These are phyloP conservation scores for Synergus itoensis DNA, from an alignment of 2,888 invertebrate species.

Conservation along the genomic window DNA sequence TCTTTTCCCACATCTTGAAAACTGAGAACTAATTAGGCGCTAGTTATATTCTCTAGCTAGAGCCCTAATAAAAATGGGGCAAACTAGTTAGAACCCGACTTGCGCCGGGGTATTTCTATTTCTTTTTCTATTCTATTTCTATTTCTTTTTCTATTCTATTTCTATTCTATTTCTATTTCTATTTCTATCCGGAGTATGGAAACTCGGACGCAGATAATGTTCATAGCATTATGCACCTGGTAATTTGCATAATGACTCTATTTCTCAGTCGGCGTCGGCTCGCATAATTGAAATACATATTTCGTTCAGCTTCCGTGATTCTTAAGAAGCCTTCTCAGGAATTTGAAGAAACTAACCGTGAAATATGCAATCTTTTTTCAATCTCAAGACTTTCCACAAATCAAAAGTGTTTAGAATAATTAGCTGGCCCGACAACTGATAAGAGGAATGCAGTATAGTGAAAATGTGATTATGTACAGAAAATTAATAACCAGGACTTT, in stretches of 20 bases:
- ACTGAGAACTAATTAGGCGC: too few species aligned
- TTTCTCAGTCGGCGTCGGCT: constrained; percentile 48
- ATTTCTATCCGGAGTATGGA: neutral
- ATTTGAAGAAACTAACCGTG: constrained; percentile 2
- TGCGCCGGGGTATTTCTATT: too few species aligned
- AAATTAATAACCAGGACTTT: neutral
- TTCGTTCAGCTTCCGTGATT: constrained; percentile 54
- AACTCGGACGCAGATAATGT: constrained; percentile 34
- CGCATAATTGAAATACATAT: constrained; percentile 48
- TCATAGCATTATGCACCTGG: constrained; percentile 52
- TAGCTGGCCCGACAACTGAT: neutral
- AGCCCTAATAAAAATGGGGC: too few species aligned
- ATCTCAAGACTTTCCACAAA: neutral
- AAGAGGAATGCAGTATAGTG: neutral
- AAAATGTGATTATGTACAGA: neutral
- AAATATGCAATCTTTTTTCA: constrained; percentile 5
- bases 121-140: too few species aligned
- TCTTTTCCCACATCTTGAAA: too few species aligned
- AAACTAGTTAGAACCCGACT: too few species aligned
- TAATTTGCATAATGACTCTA: constrained; percentile 58
- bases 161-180: too few species aligned
- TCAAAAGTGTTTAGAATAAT: neutral
- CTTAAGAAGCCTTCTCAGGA: constrained; percentile 48
- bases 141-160: too few species aligned
- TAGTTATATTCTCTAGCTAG: too few species aligned